Conservation (phyloP, 2,888 invertebrate genomes). For the Rhaphigaster nebulosa region DNA sequence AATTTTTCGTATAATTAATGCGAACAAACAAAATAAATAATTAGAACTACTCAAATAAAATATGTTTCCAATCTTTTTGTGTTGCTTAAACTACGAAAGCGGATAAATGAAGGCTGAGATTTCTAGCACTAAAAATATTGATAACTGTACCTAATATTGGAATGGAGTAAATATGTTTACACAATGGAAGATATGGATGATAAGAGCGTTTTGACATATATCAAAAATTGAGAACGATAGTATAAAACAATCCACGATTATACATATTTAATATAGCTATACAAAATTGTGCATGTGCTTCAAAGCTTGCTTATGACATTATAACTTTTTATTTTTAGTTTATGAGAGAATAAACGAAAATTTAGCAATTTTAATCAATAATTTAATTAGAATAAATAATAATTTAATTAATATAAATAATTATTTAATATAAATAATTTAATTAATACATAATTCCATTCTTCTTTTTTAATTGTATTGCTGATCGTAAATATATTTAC, state of each 20-base stretch:
- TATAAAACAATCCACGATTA: neutral
- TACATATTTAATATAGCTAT: neutral
- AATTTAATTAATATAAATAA: too few species aligned
- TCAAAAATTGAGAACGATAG: neutral
- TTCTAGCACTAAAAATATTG: neutral
- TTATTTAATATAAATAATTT: too few species aligned
- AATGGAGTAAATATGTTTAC: neutral
- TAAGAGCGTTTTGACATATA: neutral
- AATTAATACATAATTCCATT: too few species aligned
- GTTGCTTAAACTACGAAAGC: neutral
- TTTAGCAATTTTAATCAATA: too few species aligned
- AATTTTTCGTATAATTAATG: too few species aligned
- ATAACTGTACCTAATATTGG: neutral
- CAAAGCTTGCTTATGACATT: neutral
- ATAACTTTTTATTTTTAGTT: neutral
- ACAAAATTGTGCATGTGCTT: neutral
- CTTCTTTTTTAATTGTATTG: too few species aligned
- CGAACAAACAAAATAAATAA: too few species aligned
- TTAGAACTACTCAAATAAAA: too few species aligned
- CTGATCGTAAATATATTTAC: too few species aligned
- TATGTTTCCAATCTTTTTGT: too few species aligned
- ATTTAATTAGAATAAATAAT: too few species aligned
- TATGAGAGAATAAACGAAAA: too few species aligned
- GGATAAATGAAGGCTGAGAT: neutral
- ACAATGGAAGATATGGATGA: neutral